phyloP scores from a whole-genome alignment of 2,888 invertebrate species.

The Cephus rjabovi region DNA sequence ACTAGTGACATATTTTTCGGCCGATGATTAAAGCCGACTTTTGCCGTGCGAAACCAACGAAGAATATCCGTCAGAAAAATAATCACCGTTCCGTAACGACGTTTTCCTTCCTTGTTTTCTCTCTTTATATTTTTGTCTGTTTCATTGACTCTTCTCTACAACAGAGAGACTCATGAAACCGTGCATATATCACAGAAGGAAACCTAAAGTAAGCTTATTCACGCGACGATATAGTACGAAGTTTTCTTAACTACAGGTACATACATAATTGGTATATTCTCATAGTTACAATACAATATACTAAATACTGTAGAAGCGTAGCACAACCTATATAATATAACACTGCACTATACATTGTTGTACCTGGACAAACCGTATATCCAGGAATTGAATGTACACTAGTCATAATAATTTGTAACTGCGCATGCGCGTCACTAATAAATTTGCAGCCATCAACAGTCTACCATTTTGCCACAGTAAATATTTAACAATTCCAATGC shows the following conservation, averaged over 20 bases:
- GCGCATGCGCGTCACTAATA: background rate
- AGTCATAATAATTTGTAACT: background rate
- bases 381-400: background rate
- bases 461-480: background rate
- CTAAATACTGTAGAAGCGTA: background rate
- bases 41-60: background rate
- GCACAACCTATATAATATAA: background rate
- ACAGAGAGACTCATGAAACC: background rate
- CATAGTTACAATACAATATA: background rate
- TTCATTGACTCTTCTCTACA: background rate
- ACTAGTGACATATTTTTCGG: background rate
- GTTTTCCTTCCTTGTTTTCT: conserved; percentile 6
- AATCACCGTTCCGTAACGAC: background rate
- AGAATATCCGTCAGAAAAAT: background rate
- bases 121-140: conserved; percentile 6
- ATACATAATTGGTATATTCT: background rate
- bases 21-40: background rate
- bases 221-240: background rate
- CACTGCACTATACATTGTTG: background rate
- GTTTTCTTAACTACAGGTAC: background rate
- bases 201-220: background rate
- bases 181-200: too few relatives aligned
- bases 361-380: background rate
- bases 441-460: background rate
- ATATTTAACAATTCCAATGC: background rate